Percentiles rank a stretch among this genome's conserved stretches.
Evolutionary conservation across 2,113 vertebrate genomes (phyloP).

Genomic region (Pavo muticus): DNA sequence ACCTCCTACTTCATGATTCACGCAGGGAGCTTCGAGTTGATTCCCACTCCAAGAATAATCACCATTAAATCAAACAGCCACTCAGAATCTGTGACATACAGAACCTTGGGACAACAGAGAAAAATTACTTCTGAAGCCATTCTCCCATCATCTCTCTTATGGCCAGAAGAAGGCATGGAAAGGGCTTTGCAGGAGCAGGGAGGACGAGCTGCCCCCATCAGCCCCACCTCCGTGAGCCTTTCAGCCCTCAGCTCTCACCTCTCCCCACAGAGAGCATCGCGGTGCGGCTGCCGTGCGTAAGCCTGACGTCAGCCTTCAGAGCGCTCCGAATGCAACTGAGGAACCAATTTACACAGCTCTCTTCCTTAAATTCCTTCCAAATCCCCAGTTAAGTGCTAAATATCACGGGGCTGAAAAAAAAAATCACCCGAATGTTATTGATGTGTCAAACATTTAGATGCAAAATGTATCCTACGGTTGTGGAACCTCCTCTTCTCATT

Average conservation of each 20-base stretch:
- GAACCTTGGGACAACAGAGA: not conserved
- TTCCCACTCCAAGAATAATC: not conserved
- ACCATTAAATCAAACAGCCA: not conserved
- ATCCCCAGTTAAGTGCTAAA: conserved; percentile 55
- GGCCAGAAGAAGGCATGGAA: not conserved
- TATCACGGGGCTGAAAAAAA: not conserved
- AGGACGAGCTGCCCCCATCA: not conserved
- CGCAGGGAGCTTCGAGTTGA: not conserved
- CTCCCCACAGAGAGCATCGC: not conserved
- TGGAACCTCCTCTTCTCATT: conserved; percentile 68
- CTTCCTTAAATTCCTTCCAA: conserved; percentile 61
- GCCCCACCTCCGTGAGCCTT: not conserved
- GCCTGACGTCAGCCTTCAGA: conserved; percentile 40
- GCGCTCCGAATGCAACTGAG: not conserved
- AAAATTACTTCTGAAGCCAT: not conserved
- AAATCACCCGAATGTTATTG: not conserved
- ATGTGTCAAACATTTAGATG: conserved; percentile 9
- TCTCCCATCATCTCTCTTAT: not conserved
- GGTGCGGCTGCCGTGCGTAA: not conserved
- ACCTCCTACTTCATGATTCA: not conserved
- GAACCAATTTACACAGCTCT: conserved; percentile 29
- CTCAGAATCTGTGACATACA: accelerated
- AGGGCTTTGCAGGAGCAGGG: not conserved
- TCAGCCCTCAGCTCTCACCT: not conserved
- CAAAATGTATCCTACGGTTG: not conserved